Base-by-base conservation (phyloP, 2,797 vertebrate genomes). In the Varecia variegata region DNA sequence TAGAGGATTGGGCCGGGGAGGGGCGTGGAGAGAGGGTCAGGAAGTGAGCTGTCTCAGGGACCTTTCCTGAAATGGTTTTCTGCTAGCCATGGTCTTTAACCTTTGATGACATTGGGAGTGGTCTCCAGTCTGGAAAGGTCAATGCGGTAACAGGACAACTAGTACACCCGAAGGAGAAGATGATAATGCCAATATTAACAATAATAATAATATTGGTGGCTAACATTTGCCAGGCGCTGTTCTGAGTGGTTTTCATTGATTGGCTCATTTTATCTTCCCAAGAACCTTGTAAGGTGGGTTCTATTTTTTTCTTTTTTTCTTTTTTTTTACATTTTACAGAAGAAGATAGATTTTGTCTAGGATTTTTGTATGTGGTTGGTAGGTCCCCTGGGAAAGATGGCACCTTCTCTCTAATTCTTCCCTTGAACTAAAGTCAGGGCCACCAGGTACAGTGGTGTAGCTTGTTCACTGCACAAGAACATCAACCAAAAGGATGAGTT, bases 1-100 rank as follows among this genome's bases (percentile, higher is more conserved):
- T 97, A 97, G 97, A 92, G 96, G 56, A 97, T 52, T 95, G 67
- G 84, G 91, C 97, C 14, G 32, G 83, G 90, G 93, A 79, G 95
- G 96, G 4, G 45, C 20, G 2, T 13, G 56, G 68, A 84, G 95
- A 86, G 90, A 10, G 43, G 88, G 11, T 77, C 88, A 92, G 93
- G 86, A 87, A 88, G 93, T 27, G 79, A 80, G 58, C 81, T 38
- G 52, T 77, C 92, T 93, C 20, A 15, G 87, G 86, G 89, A 80
- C 85, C 92, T 96, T 96, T 84, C 73, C 67, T 2, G 8, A 95
- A 91, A 87, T n/a, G 56, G 43, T 71, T 85, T 79, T 62, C 52
- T 0, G 0, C 76, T 25, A 7, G 27, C 62, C 47, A 0, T 12
- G 77, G 76, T 56, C 38, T 79, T 88, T 84, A 88, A 65, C 56